Evolutionary conservation across 2,113 vertebrate genomes (phyloP).

Genomic region (Callopanchax toddi): DNA sequence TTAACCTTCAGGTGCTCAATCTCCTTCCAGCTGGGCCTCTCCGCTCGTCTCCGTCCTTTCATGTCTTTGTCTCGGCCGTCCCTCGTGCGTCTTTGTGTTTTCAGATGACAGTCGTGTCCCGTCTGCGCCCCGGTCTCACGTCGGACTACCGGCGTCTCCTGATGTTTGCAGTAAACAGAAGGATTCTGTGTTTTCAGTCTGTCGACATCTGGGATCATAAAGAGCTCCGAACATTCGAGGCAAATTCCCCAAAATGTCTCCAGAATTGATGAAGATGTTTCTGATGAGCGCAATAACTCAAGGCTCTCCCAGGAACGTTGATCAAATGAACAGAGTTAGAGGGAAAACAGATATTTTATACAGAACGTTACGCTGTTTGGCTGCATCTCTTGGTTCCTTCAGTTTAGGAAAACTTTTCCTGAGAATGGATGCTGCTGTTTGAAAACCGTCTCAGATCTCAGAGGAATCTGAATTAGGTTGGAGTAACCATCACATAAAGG

Average conservation of each 20-base stretch:
- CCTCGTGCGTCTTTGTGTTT: conserved; percentile 40
- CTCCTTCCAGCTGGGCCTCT: conserved; percentile 46
- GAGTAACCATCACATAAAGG: too few species aligned
- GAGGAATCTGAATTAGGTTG: too few species aligned
- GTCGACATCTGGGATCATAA: conserved; percentile 19
- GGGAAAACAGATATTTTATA: neutral
- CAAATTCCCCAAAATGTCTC: neutral
- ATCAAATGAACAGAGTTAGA: too few species aligned
- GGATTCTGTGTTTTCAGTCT: neutral
- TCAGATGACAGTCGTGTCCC: conserved; percentile 39
- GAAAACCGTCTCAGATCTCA: too few species aligned
- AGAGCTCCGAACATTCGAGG: neutral
- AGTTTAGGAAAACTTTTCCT: too few species aligned
- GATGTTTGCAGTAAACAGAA: conserved; percentile 24
- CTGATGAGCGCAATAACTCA: neutral
- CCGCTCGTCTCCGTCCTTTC: conserved; percentile 37
- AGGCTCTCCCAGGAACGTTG: neutral
- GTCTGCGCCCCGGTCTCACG: conserved; percentile 30
- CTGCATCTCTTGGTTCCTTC: too few species aligned
- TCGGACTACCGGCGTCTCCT: conserved; percentile 27
- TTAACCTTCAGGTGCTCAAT: conserved; percentile 53
- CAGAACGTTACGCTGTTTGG: neutral
- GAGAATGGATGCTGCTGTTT: too few species aligned
- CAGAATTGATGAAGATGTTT: neutral
- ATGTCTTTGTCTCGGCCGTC: conserved; percentile 51